These are phyloP conservation scores for Hydrocynus forskahlii DNA, from an alignment of 2,797 vertebrate genomes.

Conservation along the genomic window DNA sequence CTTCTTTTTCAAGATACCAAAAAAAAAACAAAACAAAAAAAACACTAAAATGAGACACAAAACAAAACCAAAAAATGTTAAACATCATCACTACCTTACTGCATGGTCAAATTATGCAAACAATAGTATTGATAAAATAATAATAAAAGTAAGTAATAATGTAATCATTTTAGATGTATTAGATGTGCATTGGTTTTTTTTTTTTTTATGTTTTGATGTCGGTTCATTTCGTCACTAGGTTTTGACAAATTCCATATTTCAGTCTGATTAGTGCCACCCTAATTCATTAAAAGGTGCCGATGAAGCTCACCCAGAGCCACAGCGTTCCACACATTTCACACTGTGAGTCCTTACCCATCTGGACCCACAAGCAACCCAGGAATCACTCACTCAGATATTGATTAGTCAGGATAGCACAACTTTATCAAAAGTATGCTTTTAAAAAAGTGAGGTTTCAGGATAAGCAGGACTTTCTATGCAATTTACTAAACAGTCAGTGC, in stretches of 20 bases:
- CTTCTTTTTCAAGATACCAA: too few species aligned
- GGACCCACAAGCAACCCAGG: conserved; percentile 17
- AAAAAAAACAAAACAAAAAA: too few species aligned
- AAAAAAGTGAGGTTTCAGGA: conserved; percentile 12
- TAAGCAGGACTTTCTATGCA: conserved; percentile 24
- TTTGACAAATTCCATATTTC: conserved; percentile 4
- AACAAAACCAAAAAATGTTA: too few species aligned
- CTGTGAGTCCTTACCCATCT: conserved; percentile 16
- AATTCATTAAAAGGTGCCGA: not conserved
- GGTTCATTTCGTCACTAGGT: not conserved
- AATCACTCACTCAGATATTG: conserved; percentile 29
- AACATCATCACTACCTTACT: too few species aligned
- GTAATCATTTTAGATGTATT: too few species aligned
- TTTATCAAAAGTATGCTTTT: conserved; percentile 29
- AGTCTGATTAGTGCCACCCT: not conserved
- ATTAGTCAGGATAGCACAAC: conserved; percentile 30
- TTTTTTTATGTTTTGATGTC: not conserved
- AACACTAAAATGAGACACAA: too few species aligned
- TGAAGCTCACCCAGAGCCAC: conserved; percentile 6
- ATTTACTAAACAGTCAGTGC: conserved; percentile 9
- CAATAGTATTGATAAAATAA: too few species aligned
- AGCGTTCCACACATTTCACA: conserved; percentile 16
- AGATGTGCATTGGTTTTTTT: too few species aligned
- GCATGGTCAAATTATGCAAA: too few species aligned
- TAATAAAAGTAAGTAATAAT: too few species aligned